phyloP scores from a whole-genome alignment of 2,888 invertebrate species.

The Thecocarcelia acutangulata region DNA sequence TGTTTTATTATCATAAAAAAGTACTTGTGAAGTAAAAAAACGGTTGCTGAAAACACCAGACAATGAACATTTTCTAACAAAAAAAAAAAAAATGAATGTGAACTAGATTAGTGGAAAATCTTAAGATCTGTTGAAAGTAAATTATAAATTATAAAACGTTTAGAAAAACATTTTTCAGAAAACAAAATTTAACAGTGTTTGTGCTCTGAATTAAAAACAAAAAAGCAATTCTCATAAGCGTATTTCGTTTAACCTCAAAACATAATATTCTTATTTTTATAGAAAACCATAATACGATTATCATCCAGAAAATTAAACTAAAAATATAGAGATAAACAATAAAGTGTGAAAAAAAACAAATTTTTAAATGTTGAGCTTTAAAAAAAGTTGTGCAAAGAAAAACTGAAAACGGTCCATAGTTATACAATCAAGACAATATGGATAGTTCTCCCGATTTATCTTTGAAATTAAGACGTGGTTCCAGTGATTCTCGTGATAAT shows the following conservation, averaged over 20 bases:
- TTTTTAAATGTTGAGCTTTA: conserved; percentile 18
- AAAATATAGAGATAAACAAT: conserved; percentile 1
- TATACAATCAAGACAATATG: conserved; percentile 73
- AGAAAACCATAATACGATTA: conserved; percentile 33
- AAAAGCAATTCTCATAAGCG: conserved; percentile 17
- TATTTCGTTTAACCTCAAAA: not conserved
- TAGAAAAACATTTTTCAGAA: not conserved
- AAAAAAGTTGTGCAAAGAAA: conserved; percentile 9
- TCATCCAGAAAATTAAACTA: conserved; percentile 6
- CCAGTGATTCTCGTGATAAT: conserved; percentile 92
- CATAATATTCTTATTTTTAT: conserved; percentile 12
- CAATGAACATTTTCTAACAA: not conserved
- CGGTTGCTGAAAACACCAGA: conserved; percentile 11
- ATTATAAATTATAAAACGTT: not conserved
- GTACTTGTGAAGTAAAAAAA: conserved; percentile 26
- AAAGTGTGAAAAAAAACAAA: conserved; percentile 24
- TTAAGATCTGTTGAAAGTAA: not conserved
- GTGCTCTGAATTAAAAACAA: conserved; percentile 35
- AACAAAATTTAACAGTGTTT: too few species aligned
- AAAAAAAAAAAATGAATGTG: not conserved
- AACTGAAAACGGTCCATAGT: conserved; percentile 28
- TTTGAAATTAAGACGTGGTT: conserved; percentile 91
- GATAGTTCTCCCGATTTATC: conserved; percentile 94
- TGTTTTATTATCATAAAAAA: conserved; percentile 25
- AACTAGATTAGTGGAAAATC: not conserved